Evolutionary conservation across 2,113 vertebrate species (phyloP), one percentile per base, ranked within the genome.

Genomic region (Ursus arctos): DNA sequence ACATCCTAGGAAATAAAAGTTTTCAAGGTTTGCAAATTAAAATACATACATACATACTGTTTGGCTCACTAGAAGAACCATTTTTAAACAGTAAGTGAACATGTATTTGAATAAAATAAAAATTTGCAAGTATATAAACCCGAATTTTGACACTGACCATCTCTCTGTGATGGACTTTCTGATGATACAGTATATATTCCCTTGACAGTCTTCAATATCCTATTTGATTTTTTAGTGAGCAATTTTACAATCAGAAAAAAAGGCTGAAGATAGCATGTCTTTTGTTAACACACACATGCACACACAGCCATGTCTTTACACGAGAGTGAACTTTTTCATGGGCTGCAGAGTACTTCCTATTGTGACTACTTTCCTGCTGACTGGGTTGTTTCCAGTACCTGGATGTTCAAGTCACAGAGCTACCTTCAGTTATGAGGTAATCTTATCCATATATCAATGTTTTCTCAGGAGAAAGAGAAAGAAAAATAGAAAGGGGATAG

Each of bases 11-110:
- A 88, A 98, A 91, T 0, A 91, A 36, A 90, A n/a, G 22, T 49
- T 88, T 91, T 86, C 43, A 84, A 65, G 47, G 24, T 79, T 51
- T 94, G 4, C 18, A 92, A 97, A 97, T 61, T 83, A 95, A 67
- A 67, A 67, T 67, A 33, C 31, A 33, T 31, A 31, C 6, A 65
- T 33, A 33, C 33, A 67, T 33, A 33, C 21, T 36, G n/a, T 36
- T 81, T 57, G 24, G 19, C 33, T 81, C 79, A 36, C 53, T 36
- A 81, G 79, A 80, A 67, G 31, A 69, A 84, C 59, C 10, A 19
- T 21, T 84, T 63, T 63, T 19, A 84, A 84, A 43, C 6, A 28
- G 40, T 21, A 84, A 47, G 15, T 18, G n/a, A 36, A n/a, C 53
- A n/a, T 71, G 8, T 71, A 26, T 28, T 71, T 87, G n/a, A 71